Evolutionary conservation across 92 coral and sea anemone species (phyloP), one percentile per base, ranked within the genome.

Genomic region (Bergia sp.): DNA sequence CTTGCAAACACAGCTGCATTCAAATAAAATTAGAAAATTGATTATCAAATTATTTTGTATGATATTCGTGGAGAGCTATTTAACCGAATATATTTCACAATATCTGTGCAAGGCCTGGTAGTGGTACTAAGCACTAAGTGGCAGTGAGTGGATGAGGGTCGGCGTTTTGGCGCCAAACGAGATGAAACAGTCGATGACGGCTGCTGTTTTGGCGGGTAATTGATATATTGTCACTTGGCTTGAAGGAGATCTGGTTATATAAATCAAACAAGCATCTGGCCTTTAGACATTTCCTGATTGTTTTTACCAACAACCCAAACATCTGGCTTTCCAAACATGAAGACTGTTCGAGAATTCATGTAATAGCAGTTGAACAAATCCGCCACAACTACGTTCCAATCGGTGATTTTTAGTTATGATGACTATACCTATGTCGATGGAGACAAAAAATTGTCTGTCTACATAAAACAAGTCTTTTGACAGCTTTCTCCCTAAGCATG

Each of bases 121-220:
- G 40, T 79, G 45, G 45, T 79, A 40, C 13, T 29, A 16, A 41
- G 23, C 43, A 29, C 47, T 64, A 12, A 55, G 58, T 21, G 3
- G 73, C 66, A 66, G 65, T 21, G 90, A 6, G 57, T 29, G 29
- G 29, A 29, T 42, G 66, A 29, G 71, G 44, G 43, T 23, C 82
- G 85, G 53, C 84, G 21, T 47, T 66, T 89, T 89, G 90, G 87
- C 88, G 92, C 90, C 90, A 89, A 86, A 84, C 16, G 78, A 80
- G 90, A 86, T 81, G 80, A 29, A 66, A 82, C 49, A 78, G 90
- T 80, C 47, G 90, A 44, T 82, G 90, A 87, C 74, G 81, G 88
- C 72, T 61, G 78, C 44, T 71, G 90, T 87, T 90, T 86, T 92
- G 91, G 90, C 92, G 89, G 81, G 94, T 90, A 92, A 90, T 90